Evolutionary conservation across 1,140 invertebrate species (phyloP), one percentile per base, ranked within the genome.

Genomic region (Apis dorsata): DNA sequence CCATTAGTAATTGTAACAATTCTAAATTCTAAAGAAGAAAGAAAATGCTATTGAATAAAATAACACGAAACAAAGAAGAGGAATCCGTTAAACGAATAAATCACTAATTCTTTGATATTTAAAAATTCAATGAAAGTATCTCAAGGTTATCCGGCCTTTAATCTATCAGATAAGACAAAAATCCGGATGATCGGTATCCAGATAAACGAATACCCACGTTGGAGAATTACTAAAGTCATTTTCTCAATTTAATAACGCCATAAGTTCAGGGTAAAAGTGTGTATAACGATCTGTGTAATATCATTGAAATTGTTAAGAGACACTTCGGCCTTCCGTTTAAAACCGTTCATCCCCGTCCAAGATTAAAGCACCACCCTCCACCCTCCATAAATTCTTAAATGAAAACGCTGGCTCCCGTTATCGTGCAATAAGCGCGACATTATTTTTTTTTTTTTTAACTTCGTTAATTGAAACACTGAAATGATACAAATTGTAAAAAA

Each of bases 231-330:
- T 5, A 19, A 34, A 63, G n/a, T 55, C 49, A 34, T 79, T 63
- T 44, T 49, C 69, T 17, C 24, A 62, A 63, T 53, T 72, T 79
- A 72, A 72, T 69, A 63, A 28, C 49, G 59, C 44, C 69, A 19
- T 72, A 72, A 79, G 57, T 62, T 10, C n/a, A 5, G n/a, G 19
- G 8, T 24, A 13, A 79, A 72, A 72, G 69, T 19, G 78, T 55
- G 59, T 62, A 57, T 28, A 53, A 71, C 70, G 72, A 75, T 63
- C 53, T 10, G 65, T n/a, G 62, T 65, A 72, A 71, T 85, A 77
- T 86, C 77, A 69, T 78, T 70, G 73, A 69, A 78, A 85, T 71
- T 62, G 74, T 71, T 24, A 21, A 44, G 55, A 59, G 62, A 62
- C 49, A 57, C 53, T n/a, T 51, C 9, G 17, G n/a, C 53, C 51